These are phyloP conservation scores for Synchiropus splendidus DNA, from an alignment of 2,113 vertebrate species.

Conservation along the genomic window DNA sequence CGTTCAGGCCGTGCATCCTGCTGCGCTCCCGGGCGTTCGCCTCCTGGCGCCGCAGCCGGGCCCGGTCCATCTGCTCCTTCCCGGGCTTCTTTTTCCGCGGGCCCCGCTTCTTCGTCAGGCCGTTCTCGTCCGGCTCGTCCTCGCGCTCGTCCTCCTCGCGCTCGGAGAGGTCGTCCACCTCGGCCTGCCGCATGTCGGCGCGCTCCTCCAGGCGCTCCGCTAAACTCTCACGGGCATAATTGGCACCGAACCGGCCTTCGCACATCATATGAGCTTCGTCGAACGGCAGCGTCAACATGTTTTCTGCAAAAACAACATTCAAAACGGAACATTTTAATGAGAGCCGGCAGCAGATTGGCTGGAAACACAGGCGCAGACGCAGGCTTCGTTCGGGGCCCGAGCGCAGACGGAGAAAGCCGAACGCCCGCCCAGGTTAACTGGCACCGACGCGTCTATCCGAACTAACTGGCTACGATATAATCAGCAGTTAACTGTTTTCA, in stretches of 20 bases:
- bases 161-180: constrained; percentile 80
- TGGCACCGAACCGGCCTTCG: constrained; percentile 87
- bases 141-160: constrained; percentile 78
- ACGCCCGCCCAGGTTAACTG: no score
- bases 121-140: constrained; percentile 81
- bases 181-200: constrained; percentile 72
- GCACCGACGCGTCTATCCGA: no score
- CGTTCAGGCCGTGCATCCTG: constrained; percentile 94
- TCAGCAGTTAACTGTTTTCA: no score
- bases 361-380: no score
- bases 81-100: constrained; percentile 85
- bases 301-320: constrained; percentile 72
- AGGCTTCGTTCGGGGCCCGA: no score
- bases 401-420: no score
- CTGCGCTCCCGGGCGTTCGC: constrained; percentile 91
- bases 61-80: constrained; percentile 78
- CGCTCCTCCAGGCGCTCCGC: constrained; percentile 78
- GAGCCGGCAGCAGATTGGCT: no score
- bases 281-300: constrained; percentile 96
- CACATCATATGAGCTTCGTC: constrained; percentile 90
- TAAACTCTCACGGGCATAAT: constrained; percentile 81
- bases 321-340: constrained; percentile 3
- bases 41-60: constrained; percentile 87
- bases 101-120: constrained; percentile 76
- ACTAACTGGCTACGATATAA: no score